Percentiles rank a stretch among this genome's conserved stretches.
Evolutionary conservation across 2,888 invertebrate species (phyloP).

Genomic region (Rhagonycha fulva): DNA sequence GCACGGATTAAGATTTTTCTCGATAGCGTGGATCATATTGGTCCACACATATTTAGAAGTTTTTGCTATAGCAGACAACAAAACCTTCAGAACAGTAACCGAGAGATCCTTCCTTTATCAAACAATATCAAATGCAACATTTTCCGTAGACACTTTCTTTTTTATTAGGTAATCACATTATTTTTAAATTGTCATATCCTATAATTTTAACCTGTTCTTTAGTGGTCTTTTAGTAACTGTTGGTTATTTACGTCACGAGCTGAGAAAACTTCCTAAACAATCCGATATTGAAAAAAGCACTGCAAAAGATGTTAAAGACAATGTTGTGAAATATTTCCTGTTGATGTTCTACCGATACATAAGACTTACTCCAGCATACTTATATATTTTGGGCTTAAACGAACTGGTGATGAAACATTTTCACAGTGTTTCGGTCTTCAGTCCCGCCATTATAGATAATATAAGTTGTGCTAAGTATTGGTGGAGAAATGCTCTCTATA

Average conservation of each 20-base stretch:
- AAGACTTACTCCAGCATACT: conserved; percentile 80
- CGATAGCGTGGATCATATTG: conserved; percentile 82
- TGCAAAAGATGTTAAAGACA: conserved; percentile 54
- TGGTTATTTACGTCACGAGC: conserved; percentile 68
- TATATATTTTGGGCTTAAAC: conserved; percentile 76
- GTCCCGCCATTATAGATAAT: conserved; percentile 71
- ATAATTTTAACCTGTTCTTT: conserved; percentile 45
- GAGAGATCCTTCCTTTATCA: conserved; percentile 81
- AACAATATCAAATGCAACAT: conserved; percentile 82
- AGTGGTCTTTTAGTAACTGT: conserved; percentile 75
- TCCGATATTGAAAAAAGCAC: conserved; percentile 51
- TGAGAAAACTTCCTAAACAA: conserved; percentile 56
- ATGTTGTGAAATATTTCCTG: conserved; percentile 53
- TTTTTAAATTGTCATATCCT: not conserved
- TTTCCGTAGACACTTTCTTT: conserved; percentile 86
- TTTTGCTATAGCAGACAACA: conserved; percentile 76
- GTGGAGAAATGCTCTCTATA: conserved; percentile 85
- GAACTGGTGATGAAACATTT: conserved; percentile 74
- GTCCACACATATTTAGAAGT: conserved; percentile 84
- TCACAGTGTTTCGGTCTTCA: conserved; percentile 73
- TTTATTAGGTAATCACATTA: conserved; percentile 69
- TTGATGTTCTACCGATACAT: conserved; percentile 68
- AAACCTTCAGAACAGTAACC: conserved; percentile 71
- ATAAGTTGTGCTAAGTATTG: conserved; percentile 76
- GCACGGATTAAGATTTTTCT: conserved; percentile 78